These are phyloP conservation scores for Andinoacara biseriatus DNA, from an alignment of 2,113 vertebrate genomes.

Conservation along the genomic window DNA sequence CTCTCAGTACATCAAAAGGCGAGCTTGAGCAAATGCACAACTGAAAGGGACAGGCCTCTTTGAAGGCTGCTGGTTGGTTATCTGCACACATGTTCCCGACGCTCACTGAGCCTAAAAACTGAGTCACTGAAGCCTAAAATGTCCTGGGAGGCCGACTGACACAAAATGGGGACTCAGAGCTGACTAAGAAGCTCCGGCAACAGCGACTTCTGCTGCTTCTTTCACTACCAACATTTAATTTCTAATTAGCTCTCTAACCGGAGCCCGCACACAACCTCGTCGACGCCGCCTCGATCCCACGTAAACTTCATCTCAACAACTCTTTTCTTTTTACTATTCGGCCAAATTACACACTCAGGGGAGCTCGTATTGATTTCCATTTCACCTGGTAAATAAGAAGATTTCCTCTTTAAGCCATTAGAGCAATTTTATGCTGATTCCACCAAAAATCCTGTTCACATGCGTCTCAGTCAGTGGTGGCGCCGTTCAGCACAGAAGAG, in stretches of 20 bases:
- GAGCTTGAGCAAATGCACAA: slow-evolving; percentile 43
- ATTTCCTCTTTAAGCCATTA: slow-evolving; percentile 18
- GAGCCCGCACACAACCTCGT: slow-evolving; percentile 57
- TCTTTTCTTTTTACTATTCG: slow-evolving; percentile 36
- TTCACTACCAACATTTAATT: slow-evolving; percentile 61
- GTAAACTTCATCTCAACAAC: slow-evolving; percentile 34
- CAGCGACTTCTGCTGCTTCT: slow-evolving; percentile 55
- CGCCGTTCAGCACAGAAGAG: not conserved
- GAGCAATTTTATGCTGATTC: not conserved
- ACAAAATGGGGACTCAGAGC: slow-evolving; percentile 42
- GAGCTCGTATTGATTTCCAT: slow-evolving; percentile 63
- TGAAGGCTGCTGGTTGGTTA: slow-evolving; percentile 57
- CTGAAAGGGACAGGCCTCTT: slow-evolving; percentile 54
- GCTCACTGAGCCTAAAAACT: slow-evolving; percentile 21
- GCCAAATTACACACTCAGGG: slow-evolving; percentile 60
- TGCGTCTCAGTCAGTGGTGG: too few relatives aligned
- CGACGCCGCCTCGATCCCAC: slow-evolving; percentile 45
- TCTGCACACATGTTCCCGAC: slow-evolving; percentile 56
- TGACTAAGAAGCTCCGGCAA: slow-evolving; percentile 45
- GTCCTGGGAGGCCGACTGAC: slow-evolving; percentile 40
- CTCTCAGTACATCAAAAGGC: slow-evolving; percentile 64
- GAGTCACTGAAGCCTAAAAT: slow-evolving; percentile 35
- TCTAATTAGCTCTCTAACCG: slow-evolving; percentile 72
- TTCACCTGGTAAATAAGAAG: slow-evolving; percentile 50
- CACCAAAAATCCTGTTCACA: not conserved